phyloP scores from a whole-genome alignment of 2,113 vertebrate genomes.

The Callithrix jacchus region DNA sequence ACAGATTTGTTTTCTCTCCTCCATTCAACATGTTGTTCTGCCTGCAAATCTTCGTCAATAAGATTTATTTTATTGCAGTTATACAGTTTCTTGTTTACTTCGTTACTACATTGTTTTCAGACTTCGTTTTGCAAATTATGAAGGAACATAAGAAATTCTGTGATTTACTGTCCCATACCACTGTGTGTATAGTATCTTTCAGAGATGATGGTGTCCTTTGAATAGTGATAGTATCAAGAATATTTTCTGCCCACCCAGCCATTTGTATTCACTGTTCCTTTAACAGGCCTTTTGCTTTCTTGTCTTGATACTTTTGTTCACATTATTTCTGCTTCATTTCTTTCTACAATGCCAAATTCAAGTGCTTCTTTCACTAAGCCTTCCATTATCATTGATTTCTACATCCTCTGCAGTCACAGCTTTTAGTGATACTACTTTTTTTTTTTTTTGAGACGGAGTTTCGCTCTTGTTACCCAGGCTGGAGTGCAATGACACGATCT shows the following conservation, averaged over 20 bases:
- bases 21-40: fast-evolving
- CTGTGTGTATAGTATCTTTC: neutral
- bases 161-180: neutral
- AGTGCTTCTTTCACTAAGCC: neutral
- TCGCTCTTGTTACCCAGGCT: too few species aligned
- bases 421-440: neutral
- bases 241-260: neutral
- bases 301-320: neutral
- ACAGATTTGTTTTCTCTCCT: neutral
- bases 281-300: neutral
- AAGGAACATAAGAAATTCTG: neutral
- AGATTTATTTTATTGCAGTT: neutral
- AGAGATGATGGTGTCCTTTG: fast-evolving
- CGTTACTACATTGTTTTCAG: neutral
- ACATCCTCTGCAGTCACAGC: neutral
- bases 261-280: neutral
- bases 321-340: neutral
- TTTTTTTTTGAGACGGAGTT: too few species aligned
- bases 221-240: neutral
- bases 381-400: neutral
- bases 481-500: too few species aligned
- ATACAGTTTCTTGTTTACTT: neutral
- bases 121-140: neutral
- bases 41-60: neutral
- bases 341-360: neutral